phyloP scores from a whole-genome alignment of 1,140 invertebrate genomes.

The Hypothenemus hampei region DNA sequence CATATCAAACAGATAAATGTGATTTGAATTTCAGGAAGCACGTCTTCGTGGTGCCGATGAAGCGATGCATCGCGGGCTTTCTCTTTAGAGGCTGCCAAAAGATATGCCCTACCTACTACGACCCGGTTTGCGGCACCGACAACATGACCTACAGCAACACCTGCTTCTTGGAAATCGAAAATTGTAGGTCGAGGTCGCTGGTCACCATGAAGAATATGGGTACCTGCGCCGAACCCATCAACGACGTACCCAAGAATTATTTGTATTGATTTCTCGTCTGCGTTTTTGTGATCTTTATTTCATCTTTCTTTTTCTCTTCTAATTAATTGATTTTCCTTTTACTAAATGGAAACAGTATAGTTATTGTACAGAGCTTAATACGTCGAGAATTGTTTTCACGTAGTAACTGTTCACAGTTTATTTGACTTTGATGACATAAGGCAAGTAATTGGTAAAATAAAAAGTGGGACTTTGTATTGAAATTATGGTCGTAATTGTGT shows the following conservation, averaged over 20 bases:
- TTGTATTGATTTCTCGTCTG: conserved; percentile 49
- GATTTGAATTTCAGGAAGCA: conserved; percentile 61
- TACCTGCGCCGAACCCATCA: conserved; percentile 62
- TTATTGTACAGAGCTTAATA: too few relatives aligned
- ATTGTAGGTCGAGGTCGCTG: conserved; percentile 70
- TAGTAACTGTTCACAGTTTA: too few relatives aligned
- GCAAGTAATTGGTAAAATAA: too few relatives aligned
- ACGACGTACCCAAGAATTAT: conserved; percentile 63
- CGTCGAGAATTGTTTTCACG: too few relatives aligned
- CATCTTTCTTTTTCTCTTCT: too few relatives aligned
- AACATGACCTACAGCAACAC: conserved; percentile 86
- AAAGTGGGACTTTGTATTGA: too few relatives aligned
- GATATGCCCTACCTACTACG: conserved; percentile 78
- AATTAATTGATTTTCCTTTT: too few relatives aligned
- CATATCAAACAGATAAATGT: too few relatives aligned
- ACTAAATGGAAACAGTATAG: too few relatives aligned
- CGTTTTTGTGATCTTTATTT: too few relatives aligned
- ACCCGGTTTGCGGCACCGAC: conserved; percentile 86
- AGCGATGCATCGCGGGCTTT: conserved; percentile 75
- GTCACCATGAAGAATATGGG: conserved; percentile 62
- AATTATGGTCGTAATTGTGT: too few relatives aligned
- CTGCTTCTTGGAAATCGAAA: conserved; percentile 88
- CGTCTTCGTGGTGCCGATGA: conserved; percentile 80
- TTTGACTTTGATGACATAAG: too few relatives aligned
- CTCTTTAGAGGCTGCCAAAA: conserved; percentile 78